Conservation (phyloP, 2,797 vertebrate genomes). For the Rhinoraja longicauda region DNA sequence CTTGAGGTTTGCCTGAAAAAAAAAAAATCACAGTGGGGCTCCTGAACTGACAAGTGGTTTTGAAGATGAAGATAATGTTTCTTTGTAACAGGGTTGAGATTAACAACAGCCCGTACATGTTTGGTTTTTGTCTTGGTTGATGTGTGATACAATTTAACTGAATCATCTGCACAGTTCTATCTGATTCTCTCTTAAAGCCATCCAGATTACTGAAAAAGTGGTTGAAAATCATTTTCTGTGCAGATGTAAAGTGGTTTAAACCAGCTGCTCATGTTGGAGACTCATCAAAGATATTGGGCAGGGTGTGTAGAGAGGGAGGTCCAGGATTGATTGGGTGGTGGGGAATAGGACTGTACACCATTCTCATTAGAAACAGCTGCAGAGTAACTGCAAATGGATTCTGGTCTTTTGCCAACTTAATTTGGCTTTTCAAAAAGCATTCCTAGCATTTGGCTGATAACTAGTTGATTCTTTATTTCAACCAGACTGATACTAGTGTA, state of each 20-base stretch:
- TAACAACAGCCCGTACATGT: not conserved
- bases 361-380: not conserved
- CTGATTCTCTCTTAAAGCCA: not conserved
- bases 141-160: not conserved
- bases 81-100: not conserved
- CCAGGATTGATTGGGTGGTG: not conserved
- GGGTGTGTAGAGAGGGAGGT: not conserved
- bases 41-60: not conserved
- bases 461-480: too few relatives aligned
- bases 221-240: not conserved
- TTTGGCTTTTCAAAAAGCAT: not conserved
- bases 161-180: not conserved
- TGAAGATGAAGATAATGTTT: not conserved
- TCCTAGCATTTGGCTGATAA: not conserved
- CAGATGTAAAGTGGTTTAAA: constrained; percentile 7
- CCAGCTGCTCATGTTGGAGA: constrained; percentile 10
- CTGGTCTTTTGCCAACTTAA: not conserved
- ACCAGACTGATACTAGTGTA: too few relatives aligned
- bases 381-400: not conserved
- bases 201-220: not conserved
- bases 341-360: not conserved
- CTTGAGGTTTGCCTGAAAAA: not conserved
- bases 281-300: not conserved
- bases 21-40: not conserved
- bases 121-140: not conserved